These are phyloP conservation scores for Latrodectus geometricus DNA, from an alignment of 1,140 invertebrate genomes.

Conservation along the genomic window DNA sequence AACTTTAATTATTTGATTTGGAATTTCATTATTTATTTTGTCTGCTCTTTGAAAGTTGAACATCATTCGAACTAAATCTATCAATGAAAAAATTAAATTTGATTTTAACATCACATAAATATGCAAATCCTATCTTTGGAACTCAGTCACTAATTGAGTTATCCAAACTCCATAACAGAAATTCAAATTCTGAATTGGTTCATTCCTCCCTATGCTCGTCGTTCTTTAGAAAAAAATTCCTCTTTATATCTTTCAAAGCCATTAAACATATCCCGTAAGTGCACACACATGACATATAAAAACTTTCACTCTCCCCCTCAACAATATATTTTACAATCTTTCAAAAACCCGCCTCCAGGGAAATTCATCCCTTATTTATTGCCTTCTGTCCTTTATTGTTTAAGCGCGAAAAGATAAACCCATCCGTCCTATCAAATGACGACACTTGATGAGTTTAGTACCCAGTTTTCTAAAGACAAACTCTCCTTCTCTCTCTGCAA, in stretches of 20 bases:
- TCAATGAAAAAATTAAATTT: too few relatives aligned
- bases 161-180: not conserved
- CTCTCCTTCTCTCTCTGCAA: not conserved
- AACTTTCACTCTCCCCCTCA: not conserved
- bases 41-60: too few relatives aligned
- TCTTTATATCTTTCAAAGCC: slow-evolving; percentile 31
- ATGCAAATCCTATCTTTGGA: not conserved
- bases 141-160: slow-evolving; percentile 17
- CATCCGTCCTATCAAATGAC: slow-evolving; percentile 14
- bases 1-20: too few relatives aligned
- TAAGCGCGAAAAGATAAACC: slow-evolving; percentile 53
- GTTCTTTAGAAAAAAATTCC: not conserved
- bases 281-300: slow-evolving; percentile 10
- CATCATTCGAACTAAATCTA: too few relatives aligned
- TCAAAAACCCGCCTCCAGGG: slow-evolving; percentile 44
- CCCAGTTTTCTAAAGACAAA: not conserved
- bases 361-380: slow-evolving; percentile 40
- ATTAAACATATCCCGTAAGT: slow-evolving; percentile 37
- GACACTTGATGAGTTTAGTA: slow-evolving; percentile 24
- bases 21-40: too few relatives aligned
- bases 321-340: slow-evolving; percentile 48
- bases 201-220: too few relatives aligned
- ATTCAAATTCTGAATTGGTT: slow-evolving; percentile 24
- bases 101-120: not conserved
- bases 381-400: slow-evolving; percentile 38